phyloP scores from a whole-genome alignment of 2,113 vertebrate species.

The Albula glossodonta region DNA sequence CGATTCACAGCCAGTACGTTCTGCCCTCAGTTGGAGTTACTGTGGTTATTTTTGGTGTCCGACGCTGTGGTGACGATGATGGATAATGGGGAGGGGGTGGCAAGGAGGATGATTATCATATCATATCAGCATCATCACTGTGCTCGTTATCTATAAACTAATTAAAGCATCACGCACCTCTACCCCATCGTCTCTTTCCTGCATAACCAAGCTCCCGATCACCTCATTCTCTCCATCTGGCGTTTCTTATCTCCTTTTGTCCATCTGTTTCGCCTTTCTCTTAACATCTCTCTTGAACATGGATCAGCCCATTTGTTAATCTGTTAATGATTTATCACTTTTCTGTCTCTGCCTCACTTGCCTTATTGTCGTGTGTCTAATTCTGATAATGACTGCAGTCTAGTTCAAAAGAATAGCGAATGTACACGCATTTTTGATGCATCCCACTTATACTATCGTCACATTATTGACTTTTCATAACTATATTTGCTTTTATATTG shows the following conservation, averaged over 20 bases:
- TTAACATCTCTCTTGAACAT: background rate
- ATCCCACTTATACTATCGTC: background rate
- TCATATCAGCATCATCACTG: slow-evolving; percentile 28
- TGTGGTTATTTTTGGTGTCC: slow-evolving; percentile 29
- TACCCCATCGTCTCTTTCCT: slow-evolving; percentile 24
- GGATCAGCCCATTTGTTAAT: background rate
- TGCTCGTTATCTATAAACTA: slow-evolving; percentile 25
- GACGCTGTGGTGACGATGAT: slow-evolving; percentile 35
- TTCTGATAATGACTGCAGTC: background rate
- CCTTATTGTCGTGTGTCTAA: background rate
- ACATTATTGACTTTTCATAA: background rate
- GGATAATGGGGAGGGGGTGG: slow-evolving; percentile 21
- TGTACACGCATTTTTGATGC: background rate
- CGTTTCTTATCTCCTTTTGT: background rate
- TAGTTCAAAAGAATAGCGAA: background rate
- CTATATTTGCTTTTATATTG: slow-evolving; percentile 15
- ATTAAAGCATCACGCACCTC: slow-evolving; percentile 30
- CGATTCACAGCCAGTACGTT: background rate
- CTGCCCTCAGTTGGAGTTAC: background rate
- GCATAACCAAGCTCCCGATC: background rate
- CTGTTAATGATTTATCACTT: background rate
- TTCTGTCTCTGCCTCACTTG: background rate
- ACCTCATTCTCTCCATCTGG: background rate
- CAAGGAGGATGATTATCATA: slow-evolving; percentile 15
- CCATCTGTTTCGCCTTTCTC: background rate